phyloP scores from a whole-genome alignment of 2,888 invertebrate genomes.

The Neoitamus cyanurus region DNA sequence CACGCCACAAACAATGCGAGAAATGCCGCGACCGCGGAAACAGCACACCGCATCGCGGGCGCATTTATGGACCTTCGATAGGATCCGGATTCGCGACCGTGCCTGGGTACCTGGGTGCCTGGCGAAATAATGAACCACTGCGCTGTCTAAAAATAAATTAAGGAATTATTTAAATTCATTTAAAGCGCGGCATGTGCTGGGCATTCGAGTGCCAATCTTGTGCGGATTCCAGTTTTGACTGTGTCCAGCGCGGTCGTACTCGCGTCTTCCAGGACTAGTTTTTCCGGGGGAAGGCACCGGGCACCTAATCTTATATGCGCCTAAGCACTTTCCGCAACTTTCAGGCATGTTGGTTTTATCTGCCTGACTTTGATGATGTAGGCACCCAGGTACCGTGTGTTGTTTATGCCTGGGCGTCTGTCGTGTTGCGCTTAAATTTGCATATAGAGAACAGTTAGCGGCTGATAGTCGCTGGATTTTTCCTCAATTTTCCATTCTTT shows the following conservation, averaged over 20 bases:
- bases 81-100: slow-evolving; percentile 4
- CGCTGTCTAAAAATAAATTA: slow-evolving; percentile 31
- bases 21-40: not conserved
- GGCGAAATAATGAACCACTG: slow-evolving; percentile 33
- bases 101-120: not conserved
- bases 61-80: not conserved
- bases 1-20: not conserved
- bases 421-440: slow-evolving; percentile 37
- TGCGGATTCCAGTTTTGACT: slow-evolving; percentile 26
- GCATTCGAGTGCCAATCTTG: slow-evolving; percentile 41
- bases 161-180: slow-evolving; percentile 44
- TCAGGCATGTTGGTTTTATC: slow-evolving; percentile 33
- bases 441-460: slow-evolving; percentile 42
- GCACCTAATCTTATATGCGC: slow-evolving; percentile 16
- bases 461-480: slow-evolving; percentile 27
- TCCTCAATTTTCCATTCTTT: slow-evolving; percentile 44
- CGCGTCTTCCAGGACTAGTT: slow-evolving; percentile 34
- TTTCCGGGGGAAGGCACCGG: slow-evolving; percentile 20
- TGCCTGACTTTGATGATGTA: slow-evolving; percentile 38
- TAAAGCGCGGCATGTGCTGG: slow-evolving; percentile 26
- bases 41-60: not conserved
- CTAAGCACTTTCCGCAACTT: slow-evolving; percentile 21
- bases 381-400: slow-evolving; percentile 10
- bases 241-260: slow-evolving; percentile 4
- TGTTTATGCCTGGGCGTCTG: slow-evolving; percentile 39